phyloP scores from a whole-genome alignment of 2,888 invertebrate species.

The Tiliacea aurago region DNA sequence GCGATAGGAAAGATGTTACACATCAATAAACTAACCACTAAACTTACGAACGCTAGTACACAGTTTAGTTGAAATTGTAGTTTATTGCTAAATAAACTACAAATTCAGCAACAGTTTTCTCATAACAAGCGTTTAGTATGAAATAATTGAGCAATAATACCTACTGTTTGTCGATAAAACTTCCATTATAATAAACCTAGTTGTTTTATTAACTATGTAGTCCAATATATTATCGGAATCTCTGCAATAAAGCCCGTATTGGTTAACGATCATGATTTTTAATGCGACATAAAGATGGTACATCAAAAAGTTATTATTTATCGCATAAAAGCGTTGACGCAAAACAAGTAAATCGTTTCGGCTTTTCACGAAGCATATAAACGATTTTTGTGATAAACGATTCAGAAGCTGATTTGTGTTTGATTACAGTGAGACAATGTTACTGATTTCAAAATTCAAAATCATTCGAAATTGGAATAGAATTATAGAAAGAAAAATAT shows the following conservation, averaged over 20 bases:
- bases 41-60: no score
- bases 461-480: background rate
- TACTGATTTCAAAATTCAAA: slow-evolving; percentile 7
- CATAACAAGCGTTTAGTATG: background rate
- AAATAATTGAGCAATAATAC: slow-evolving; percentile 16
- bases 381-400: slow-evolving; percentile 66
- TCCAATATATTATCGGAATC: slow-evolving; percentile 68
- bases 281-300: slow-evolving; percentile 77
- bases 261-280: slow-evolving; percentile 74
- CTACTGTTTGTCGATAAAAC: slow-evolving; percentile 14
- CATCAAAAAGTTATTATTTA: slow-evolving; percentile 86
- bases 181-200: slow-evolving; percentile 2
- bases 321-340: slow-evolving; percentile 83
- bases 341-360: slow-evolving; percentile 79
- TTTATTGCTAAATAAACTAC: background rate
- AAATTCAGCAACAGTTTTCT: slow-evolving; percentile 15
- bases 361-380: slow-evolving; percentile 77
- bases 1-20: no score
- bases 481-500: no score
- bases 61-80: no score
- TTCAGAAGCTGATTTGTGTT: slow-evolving; percentile 50
- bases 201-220: slow-evolving; percentile 38
- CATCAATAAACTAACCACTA: no score
- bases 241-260: slow-evolving; percentile 60
- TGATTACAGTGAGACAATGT: slow-evolving; percentile 35